Conservation (phyloP, 2,888 invertebrate species). For the Alcis repandata region DNA sequence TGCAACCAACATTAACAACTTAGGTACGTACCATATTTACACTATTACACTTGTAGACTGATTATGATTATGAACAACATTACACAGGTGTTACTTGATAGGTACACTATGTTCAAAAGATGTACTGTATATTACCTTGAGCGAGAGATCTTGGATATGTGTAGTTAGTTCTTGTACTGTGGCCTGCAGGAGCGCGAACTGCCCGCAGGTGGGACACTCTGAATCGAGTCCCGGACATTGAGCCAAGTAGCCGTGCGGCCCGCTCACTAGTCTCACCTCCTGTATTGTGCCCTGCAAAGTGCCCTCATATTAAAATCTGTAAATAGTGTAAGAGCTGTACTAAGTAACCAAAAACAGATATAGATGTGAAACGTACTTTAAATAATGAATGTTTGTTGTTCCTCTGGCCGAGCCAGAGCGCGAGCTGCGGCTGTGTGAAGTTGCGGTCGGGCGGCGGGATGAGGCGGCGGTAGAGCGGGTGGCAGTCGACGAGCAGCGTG, state of each 20-base stretch:
- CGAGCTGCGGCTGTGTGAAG: slow-evolving; percentile 90
- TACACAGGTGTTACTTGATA: too few relatives aligned
- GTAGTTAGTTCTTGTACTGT: slow-evolving; percentile 93
- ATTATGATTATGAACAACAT: too few relatives aligned
- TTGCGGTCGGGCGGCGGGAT: slow-evolving; percentile 92
- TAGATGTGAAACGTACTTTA: slow-evolving; percentile 88
- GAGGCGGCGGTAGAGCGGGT: slow-evolving; percentile 93
- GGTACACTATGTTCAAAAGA: too few relatives aligned
- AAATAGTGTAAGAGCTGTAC: neutral
- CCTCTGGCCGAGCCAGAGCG: slow-evolving; percentile 95
- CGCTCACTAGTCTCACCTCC: slow-evolving; percentile 94
- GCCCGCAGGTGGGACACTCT: slow-evolving; percentile 96
- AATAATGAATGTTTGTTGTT: slow-evolving; percentile 94
- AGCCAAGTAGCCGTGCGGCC: slow-evolving; percentile 94
- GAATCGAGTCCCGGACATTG: slow-evolving; percentile 95
- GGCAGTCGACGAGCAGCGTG: slow-evolving; percentile 95
- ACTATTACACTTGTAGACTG: too few relatives aligned
- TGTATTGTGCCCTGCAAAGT: slow-evolving; percentile 92
- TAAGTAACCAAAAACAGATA: neutral
- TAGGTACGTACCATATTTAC: slow-evolving; percentile 1
- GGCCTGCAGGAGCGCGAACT: slow-evolving; percentile 93
- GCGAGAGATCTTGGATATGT: slow-evolving; percentile 93
- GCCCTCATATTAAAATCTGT: neutral
- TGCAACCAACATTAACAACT: slow-evolving; percentile 68
- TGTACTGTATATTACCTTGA: slow-evolving; percentile 87